Conservation (phyloP, 2,888 invertebrate species). For the Thereva nobilitata region DNA sequence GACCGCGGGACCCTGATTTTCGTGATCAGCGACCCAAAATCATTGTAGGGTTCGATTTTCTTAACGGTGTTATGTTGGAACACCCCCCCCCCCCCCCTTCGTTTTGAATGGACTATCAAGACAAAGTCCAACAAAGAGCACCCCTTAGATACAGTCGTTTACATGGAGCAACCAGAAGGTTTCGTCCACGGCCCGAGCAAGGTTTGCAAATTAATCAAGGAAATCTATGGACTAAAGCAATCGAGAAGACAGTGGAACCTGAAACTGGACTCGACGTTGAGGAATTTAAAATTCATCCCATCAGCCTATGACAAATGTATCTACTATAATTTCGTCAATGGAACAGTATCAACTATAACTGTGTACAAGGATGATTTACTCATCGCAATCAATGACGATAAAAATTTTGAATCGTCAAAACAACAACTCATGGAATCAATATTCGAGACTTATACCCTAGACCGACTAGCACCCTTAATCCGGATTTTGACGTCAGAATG, state of each 20-base stretch:
- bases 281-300: not conserved
- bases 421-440: not conserved
- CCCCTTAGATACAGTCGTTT: not conserved
- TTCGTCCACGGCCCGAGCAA: not conserved
- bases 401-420: not conserved
- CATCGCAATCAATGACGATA: not conserved
- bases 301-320: not conserved
- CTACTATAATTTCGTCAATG: not conserved
- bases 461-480: no score
- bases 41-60: no score
- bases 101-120: no score
- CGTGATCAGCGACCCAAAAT: no score
- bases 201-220: not conserved
- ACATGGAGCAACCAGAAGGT: not conserved
- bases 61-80: no score
- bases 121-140: no score
- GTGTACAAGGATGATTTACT: not conserved
- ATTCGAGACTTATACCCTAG: conserved; percentile 27
- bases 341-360: no score
- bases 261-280: not conserved
- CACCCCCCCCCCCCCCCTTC: no score
- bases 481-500: no score
- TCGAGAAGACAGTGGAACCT: not conserved
- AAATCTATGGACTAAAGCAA: not conserved
- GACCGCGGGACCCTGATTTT: no score